A percentile compares a stretch with the other conserved stretches of the same genome.
Conservation (phyloP, 2,888 invertebrate genomes). For the Fragum fragum region DNA sequence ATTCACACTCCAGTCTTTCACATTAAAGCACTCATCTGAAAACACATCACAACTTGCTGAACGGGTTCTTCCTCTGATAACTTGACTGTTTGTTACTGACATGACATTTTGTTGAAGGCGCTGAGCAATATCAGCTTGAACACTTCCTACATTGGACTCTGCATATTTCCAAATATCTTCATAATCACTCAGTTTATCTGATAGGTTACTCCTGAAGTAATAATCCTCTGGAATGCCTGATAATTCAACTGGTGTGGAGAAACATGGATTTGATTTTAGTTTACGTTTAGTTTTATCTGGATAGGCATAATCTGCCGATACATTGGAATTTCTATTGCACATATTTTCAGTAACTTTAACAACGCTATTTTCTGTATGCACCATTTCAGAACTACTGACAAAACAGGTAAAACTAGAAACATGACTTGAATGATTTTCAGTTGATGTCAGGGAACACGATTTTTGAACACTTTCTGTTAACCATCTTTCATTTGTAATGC, state of each 20-base stretch:
- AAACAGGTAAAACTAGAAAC: constrained; percentile 29
- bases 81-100: constrained; percentile 12
- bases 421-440: not conserved
- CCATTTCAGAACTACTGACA: constrained; percentile 38
- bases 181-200: constrained; percentile 97
- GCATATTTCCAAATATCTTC: constrained; percentile 94
- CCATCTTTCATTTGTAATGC: constrained; percentile 25
- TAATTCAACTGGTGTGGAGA: constrained; percentile 72
- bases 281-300: constrained; percentile 55
- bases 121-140: constrained; percentile 58
- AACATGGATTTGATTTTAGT: constrained; percentile 71
- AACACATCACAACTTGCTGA: constrained; percentile 14
- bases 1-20: constrained; percentile 47
- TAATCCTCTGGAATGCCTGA: constrained; percentile 76
- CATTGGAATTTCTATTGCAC: constrained; percentile 47
- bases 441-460: constrained; percentile 59
- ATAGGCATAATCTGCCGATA: constrained; percentile 61
- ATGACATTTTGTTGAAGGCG: constrained; percentile 58
- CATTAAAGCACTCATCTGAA: constrained; percentile 38
- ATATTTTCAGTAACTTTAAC: constrained; percentile 33
- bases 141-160: constrained; percentile 56
- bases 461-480: constrained; percentile 62
- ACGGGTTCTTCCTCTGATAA: not conserved
- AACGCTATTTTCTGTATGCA: constrained; percentile 51
- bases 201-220: constrained; percentile 94